These are phyloP conservation scores for Eudasyphora cyanicolor DNA, from an alignment of 2,888 invertebrate genomes.

Conservation along the genomic window DNA sequence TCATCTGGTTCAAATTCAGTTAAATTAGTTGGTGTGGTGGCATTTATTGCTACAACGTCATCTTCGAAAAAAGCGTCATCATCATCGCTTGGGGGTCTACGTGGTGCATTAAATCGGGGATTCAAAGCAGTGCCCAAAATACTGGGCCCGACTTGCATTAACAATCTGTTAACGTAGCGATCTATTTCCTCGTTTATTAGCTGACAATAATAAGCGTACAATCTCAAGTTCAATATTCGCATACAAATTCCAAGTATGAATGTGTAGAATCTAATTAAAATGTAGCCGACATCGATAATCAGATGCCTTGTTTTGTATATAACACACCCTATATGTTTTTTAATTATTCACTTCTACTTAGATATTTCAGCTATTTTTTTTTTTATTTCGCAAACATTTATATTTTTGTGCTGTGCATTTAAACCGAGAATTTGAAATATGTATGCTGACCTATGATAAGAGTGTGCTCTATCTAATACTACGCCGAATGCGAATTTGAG, in stretches of 20 bases:
- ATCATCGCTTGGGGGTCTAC: constrained; percentile 37
- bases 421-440: neutral
- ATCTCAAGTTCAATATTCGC: neutral
- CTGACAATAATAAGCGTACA: constrained; percentile 63
- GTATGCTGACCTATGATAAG: neutral
- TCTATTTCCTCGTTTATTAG: constrained; percentile 76
- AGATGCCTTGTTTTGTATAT: neutral
- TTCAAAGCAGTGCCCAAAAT: constrained; percentile 74
- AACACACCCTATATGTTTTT: neutral
- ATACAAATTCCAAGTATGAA: neutral
- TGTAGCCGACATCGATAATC: neutral
- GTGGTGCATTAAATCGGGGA: constrained; percentile 68
- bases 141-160: constrained; percentile 73
- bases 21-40: constrained; percentile 68
- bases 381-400: neutral
- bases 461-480: constrained; percentile 15
- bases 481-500: constrained; percentile 15
- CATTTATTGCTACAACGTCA: constrained; percentile 55
- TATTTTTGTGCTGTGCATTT: constrained; percentile 16
- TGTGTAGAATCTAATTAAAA: neutral
- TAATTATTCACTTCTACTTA: neutral
- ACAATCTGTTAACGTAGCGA: constrained; percentile 74
- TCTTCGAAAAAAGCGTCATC: constrained; percentile 51
- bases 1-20: constrained; percentile 72
- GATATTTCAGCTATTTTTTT: neutral